Conservation (phyloP, 1,140 invertebrate species). For the Lepidotrigona ventralis region DNA sequence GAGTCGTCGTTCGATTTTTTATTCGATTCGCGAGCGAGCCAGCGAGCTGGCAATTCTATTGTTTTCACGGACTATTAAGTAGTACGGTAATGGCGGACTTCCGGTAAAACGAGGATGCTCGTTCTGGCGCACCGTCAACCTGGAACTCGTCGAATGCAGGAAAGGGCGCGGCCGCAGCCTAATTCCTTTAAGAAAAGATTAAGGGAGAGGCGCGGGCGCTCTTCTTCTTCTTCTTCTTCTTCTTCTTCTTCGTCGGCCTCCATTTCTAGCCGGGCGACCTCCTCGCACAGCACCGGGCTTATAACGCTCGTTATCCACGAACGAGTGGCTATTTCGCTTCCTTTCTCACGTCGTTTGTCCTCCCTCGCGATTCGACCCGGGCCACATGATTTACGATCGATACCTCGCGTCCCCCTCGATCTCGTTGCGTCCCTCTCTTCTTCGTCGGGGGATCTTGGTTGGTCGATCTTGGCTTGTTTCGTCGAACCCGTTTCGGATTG, state of each 20-base stretch:
- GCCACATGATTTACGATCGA: constrained; percentile 39
- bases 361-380: constrained; percentile 38
- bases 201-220: constrained; percentile 70
- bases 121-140: constrained; percentile 26
- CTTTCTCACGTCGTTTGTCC: constrained; percentile 72
- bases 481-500: too few relatives aligned
- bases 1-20: constrained; percentile 70
- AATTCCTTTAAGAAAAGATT: constrained; percentile 79
- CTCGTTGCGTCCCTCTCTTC: not conserved
- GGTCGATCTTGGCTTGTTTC: too few relatives aligned
- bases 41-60: constrained; percentile 78
- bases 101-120: constrained; percentile 71
- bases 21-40: constrained; percentile 71
- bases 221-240: constrained; percentile 35
- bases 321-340: constrained; percentile 63
- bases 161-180: constrained; percentile 77
- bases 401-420: not conserved
- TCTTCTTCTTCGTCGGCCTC: constrained; percentile 55
- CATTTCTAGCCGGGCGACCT: constrained; percentile 58
- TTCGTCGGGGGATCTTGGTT: too few relatives aligned
- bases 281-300: constrained; percentile 12
- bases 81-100: constrained; percentile 76
- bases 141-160: constrained; percentile 79
- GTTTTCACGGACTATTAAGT: constrained; percentile 81
- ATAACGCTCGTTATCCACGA: constrained; percentile 49